phyloP scores from a whole-genome alignment of 2,113 vertebrate species.

The Numenius arquata region DNA sequence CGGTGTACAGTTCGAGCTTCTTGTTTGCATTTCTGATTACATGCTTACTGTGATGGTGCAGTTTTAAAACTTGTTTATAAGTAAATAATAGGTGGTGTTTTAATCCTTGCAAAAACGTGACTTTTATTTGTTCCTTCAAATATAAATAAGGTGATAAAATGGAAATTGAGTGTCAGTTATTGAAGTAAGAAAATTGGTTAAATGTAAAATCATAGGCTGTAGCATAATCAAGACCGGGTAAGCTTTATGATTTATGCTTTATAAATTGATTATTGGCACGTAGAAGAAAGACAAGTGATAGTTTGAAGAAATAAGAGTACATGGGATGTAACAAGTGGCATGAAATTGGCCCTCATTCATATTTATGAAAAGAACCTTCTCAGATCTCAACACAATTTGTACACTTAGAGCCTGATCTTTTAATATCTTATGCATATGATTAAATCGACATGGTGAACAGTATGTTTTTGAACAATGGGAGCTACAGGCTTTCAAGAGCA shows the following conservation, averaged over 20 bases:
- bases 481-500: not conserved
- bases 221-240: not conserved
- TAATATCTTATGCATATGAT: not conserved
- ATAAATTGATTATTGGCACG: not conserved
- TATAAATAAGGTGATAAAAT: constrained; percentile 33
- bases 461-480: not conserved
- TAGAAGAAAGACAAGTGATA: not conserved
- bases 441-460: not conserved
- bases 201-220: not conserved
- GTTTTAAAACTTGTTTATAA: not conserved
- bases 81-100: not conserved
- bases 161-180: not conserved
- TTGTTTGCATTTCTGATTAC: not conserved
- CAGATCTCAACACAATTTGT: not conserved
- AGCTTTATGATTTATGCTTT: not conserved
- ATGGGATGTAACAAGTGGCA: not conserved
- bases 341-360: not conserved
- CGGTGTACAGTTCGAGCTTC: not conserved
- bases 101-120: not conserved
- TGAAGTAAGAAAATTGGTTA: not conserved
- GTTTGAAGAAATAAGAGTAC: constrained; percentile 1
- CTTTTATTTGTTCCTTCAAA: constrained; percentile 36
- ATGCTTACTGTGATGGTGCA: not conserved
- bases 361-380: not conserved
- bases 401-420: not conserved